Percentiles rank a stretch among this genome's conserved stretches.
phyloP scores from a whole-genome alignment of 2,888 invertebrate genomes.

The Hydroisotoma schaefferi region DNA sequence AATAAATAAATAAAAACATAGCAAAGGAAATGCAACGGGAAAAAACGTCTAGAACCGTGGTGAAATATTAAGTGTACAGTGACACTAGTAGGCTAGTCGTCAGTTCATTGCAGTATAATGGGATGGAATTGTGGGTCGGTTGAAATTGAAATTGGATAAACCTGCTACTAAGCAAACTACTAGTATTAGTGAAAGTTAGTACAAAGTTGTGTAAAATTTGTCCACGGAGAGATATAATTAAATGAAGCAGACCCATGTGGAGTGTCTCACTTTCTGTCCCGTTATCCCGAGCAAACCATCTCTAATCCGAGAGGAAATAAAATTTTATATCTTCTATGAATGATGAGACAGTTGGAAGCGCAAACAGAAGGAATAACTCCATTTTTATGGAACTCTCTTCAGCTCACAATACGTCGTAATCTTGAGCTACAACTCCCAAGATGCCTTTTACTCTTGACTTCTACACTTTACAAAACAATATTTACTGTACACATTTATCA shows the following conservation, averaged over 20 bases:
- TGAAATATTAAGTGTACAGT: too few relatives aligned
- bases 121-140: too few relatives aligned
- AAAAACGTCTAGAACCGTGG: too few relatives aligned
- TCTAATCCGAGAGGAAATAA: constrained; percentile 5
- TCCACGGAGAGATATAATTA: neutral
- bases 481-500: constrained; percentile 14
- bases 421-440: constrained; percentile 9
- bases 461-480: constrained; percentile 13
- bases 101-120: too few relatives aligned
- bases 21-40: too few relatives aligned
- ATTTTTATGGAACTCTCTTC: constrained; percentile 7
- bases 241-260: neutral
- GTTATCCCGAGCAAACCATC: constrained; percentile 1
- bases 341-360: constrained; percentile 13
- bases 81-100: too few relatives aligned
- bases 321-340: constrained; percentile 14
- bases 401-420: constrained; percentile 9
- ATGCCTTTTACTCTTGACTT: constrained; percentile 9
- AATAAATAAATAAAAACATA: too few relatives aligned
- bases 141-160: too few relatives aligned
- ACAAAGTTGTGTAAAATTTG: neutral
- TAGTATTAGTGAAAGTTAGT: too few relatives aligned
- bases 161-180: too few relatives aligned
- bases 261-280: constrained; percentile 6
- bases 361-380: constrained; percentile 15